Conservation (phyloP, 1,140 invertebrate species). For the Armadillidium nasatum region DNA sequence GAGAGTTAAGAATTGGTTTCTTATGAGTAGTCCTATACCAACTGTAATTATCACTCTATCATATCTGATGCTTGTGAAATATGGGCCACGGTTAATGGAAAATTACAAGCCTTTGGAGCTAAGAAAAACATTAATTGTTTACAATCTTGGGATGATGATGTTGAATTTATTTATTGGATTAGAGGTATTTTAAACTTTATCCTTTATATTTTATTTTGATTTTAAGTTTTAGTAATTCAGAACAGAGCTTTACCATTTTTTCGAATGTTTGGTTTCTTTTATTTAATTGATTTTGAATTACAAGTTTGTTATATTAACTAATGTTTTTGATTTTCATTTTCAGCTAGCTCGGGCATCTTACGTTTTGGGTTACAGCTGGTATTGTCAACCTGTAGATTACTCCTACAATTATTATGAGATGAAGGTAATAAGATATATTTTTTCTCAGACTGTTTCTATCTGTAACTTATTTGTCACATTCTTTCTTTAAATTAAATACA, state of each 20-base stretch:
- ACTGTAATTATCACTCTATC: constrained; percentile 67
- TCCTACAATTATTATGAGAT: constrained; percentile 75
- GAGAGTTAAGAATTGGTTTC: constrained; percentile 76
- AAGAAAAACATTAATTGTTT: constrained; percentile 70
- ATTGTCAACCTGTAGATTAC: constrained; percentile 81
- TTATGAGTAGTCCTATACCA: constrained; percentile 76
- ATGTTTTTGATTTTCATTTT: not conserved
- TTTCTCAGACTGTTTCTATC: no score
- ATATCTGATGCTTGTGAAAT: constrained; percentile 74
- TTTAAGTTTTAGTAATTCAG: no score
- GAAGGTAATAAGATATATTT: constrained; percentile 57
- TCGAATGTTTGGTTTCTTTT: not conserved
- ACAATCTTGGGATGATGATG: constrained; percentile 77
- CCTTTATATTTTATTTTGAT: not conserved
- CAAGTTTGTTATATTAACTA: not conserved
- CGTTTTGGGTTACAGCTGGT: constrained; percentile 75
- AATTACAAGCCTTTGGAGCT: constrained; percentile 72
- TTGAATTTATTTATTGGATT: constrained; percentile 81
- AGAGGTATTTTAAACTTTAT: constrained; percentile 54
- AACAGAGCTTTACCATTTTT: not conserved
- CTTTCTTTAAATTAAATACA: no score
- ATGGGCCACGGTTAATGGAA: constrained; percentile 76
- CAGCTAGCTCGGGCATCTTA: constrained; percentile 69
- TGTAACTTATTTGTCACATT: no score
- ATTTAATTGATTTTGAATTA: not conserved